A percentile compares a stretch with the other conserved stretches of the same genome.
Conservation (phyloP, 1,140 invertebrate species). For the Myzus persicae region DNA sequence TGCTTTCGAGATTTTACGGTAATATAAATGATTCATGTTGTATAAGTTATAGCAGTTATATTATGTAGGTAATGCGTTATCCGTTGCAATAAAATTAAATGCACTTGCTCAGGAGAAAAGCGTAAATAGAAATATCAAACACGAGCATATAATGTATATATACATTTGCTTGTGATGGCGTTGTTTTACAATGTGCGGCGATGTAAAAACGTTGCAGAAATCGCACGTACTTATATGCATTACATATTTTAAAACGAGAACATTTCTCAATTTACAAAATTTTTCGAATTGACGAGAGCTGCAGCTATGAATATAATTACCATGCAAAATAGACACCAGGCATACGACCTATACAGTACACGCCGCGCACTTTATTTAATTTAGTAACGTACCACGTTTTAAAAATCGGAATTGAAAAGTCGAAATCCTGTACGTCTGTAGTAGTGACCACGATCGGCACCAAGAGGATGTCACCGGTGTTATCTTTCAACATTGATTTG, state of each 20-base stretch:
- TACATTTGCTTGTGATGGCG: not conserved
- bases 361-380: no score
- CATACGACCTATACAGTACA: not conserved
- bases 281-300: not conserved
- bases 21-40: not conserved
- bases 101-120: not conserved
- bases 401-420: conserved; percentile 59
- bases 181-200: not conserved
- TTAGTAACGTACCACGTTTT: conserved; percentile 58
- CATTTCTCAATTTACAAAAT: not conserved
- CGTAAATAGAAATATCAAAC: not conserved
- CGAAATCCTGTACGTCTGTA: conserved; percentile 53
- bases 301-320: not conserved
- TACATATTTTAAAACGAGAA: not conserved
- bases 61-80: not conserved
- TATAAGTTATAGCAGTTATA: not conserved
- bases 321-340: not conserved
- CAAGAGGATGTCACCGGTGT: conserved; percentile 54
- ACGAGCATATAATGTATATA: not conserved
- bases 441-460: conserved; percentile 59
- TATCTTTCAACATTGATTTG: conserved; percentile 44
- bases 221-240: not conserved
- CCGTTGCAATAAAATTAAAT: not conserved
- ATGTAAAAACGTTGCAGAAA: not conserved
- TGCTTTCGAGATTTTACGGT: not conserved